Evolutionary conservation across 2,797 vertebrate genomes (phyloP).

Genomic region (Cossypha dichroa): DNA sequence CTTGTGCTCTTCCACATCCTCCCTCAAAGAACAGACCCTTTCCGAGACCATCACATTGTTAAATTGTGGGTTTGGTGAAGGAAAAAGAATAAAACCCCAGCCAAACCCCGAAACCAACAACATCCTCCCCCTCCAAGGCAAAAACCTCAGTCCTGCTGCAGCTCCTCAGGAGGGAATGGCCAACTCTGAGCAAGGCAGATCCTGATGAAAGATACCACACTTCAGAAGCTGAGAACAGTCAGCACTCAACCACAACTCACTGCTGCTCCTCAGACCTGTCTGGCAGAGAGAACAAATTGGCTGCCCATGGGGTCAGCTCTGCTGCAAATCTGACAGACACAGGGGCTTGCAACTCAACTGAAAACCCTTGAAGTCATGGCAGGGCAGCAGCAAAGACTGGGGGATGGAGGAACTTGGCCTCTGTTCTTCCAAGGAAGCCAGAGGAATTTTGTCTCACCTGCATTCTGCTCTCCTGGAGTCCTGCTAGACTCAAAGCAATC

Average conservation of each 20-base stretch:
- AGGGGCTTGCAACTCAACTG: not conserved
- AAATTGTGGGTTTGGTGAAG: not conserved
- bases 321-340: not conserved
- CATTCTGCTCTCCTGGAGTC: not conserved
- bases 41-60: not conserved
- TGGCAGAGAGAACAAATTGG: fast-evolving
- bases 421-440: not conserved
- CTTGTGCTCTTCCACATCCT: not conserved
- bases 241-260: not conserved
- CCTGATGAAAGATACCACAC: not conserved
- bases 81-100: not conserved
- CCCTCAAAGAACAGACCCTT: not conserved
- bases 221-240: not conserved
- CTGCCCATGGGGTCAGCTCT: not conserved
- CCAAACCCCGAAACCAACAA: not conserved
- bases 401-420: not conserved
- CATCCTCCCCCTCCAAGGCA: not conserved
- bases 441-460: not conserved
- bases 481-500: not conserved
- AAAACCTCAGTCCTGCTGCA: not conserved
- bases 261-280: not conserved
- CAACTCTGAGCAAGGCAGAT: not conserved
- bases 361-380: not conserved
- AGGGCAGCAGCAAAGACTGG: not conserved
- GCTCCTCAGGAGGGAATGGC: not conserved